Evolutionary conservation across 2,888 invertebrate species (phyloP).

Genomic region (Lepidochrysops patricia): DNA sequence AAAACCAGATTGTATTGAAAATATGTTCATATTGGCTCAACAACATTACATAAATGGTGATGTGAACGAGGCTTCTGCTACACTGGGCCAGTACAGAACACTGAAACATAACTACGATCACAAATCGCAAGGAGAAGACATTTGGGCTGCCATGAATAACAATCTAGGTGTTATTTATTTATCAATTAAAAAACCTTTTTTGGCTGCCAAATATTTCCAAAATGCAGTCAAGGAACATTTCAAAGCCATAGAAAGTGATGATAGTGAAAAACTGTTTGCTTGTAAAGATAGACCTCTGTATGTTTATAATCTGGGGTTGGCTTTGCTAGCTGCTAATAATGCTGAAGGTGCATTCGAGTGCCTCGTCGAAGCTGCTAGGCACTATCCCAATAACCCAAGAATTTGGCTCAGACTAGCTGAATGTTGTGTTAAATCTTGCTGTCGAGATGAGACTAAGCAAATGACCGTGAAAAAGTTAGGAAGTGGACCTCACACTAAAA

Average conservation of each 20-base stretch:
- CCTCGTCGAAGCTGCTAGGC: slow-evolving; percentile 87
- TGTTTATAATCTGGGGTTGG: slow-evolving; percentile 89
- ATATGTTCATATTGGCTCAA: slow-evolving; percentile 61
- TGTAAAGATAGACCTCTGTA: slow-evolving; percentile 75
- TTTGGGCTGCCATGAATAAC: slow-evolving; percentile 79
- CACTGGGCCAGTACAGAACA: slow-evolving; percentile 51
- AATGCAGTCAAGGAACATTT: slow-evolving; percentile 85
- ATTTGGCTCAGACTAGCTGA: slow-evolving; percentile 96
- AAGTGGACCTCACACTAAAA: slow-evolving; percentile 59
- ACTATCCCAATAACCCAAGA: slow-evolving; percentile 90
- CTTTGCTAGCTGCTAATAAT: slow-evolving; percentile 86
- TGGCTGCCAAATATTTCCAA: slow-evolving; percentile 86
- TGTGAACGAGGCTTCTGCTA: slow-evolving; percentile 52
- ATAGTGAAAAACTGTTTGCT: slow-evolving; percentile 52
- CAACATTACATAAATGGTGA: slow-evolving; percentile 62
- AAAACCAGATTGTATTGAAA: slow-evolving; percentile 59
- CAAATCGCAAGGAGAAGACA: slow-evolving; percentile 62
- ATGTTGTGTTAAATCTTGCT: slow-evolving; percentile 86
- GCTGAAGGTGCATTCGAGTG: slow-evolving; percentile 92
- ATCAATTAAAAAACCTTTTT: slow-evolving; percentile 85
- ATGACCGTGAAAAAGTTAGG: slow-evolving; percentile 62
- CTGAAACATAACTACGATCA: slow-evolving; percentile 54
- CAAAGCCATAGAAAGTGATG: slow-evolving; percentile 56
- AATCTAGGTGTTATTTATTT: slow-evolving; percentile 88
- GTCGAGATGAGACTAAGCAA: slow-evolving; percentile 68